Conservation (phyloP, 2,113 vertebrate genomes). For the Dermatemys mawii region DNA sequence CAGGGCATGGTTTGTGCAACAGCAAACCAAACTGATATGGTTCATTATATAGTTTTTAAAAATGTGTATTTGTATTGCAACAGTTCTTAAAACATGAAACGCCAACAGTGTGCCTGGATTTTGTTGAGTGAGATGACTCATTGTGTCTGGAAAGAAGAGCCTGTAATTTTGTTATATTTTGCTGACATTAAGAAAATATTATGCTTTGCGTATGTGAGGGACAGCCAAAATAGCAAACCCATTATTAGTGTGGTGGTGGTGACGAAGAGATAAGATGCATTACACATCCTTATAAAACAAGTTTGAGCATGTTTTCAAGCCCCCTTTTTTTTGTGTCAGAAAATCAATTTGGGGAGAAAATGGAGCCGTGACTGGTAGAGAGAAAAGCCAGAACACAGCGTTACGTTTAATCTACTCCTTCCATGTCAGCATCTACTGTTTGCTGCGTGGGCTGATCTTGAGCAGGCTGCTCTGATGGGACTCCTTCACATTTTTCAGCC, state of each 20-base stretch:
- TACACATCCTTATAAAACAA: slow-evolving; percentile 7
- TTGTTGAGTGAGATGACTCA: slow-evolving; percentile 51
- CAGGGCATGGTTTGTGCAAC: neutral
- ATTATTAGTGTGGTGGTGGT: slow-evolving; percentile 12
- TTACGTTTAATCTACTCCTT: slow-evolving; percentile 71
- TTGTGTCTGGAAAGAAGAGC: slow-evolving; percentile 23
- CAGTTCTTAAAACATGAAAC: neutral
- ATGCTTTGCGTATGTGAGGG: slow-evolving; percentile 39
- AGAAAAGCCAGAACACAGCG: neutral
- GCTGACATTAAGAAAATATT: slow-evolving; percentile 53
- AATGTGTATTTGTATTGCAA: neutral
- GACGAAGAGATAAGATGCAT: slow-evolving; percentile 11
- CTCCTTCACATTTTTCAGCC: neutral
- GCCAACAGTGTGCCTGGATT: slow-evolving; percentile 2
- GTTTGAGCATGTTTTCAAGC: neutral
- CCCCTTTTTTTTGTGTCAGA: neutral
- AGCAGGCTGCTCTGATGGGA: neutral
- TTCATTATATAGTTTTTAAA: slow-evolving; percentile 26
- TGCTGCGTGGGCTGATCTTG: neutral
- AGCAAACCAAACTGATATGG: neutral
- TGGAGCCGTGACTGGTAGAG: neutral
- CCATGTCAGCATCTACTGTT: slow-evolving; percentile 54
- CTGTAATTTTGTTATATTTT: slow-evolving; percentile 47
- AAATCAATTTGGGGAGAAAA: neutral
- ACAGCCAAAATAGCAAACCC: slow-evolving; percentile 44